A percentile compares a stretch with the other conserved stretches of the same genome.
Evolutionary conservation across 2,888 invertebrate genomes (phyloP).

Genomic region (Trichopria drosophilae): DNA sequence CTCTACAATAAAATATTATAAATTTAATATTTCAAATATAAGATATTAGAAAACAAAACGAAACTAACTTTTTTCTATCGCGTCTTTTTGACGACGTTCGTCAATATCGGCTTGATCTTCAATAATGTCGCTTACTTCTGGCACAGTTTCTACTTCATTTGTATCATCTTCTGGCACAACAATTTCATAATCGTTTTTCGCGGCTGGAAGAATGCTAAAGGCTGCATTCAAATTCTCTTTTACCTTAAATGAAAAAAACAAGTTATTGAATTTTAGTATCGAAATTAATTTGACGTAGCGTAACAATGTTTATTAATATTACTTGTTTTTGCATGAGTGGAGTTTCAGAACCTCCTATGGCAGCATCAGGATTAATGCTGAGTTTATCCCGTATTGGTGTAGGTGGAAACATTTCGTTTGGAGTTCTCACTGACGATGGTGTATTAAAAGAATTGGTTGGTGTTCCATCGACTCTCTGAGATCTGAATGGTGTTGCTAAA

Average conservation of each 20-base stretch:
- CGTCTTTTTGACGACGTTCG: slow-evolving; percentile 69
- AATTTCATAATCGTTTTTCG: slow-evolving; percentile 98
- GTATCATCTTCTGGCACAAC: slow-evolving; percentile 88
- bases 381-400: slow-evolving; percentile 89
- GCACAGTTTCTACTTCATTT: slow-evolving; percentile 58
- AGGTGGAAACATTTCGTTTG: slow-evolving; percentile 58
- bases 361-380: slow-evolving; percentile 91
- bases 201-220: slow-evolving; percentile 80
- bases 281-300: background rate
- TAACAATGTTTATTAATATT: background rate
- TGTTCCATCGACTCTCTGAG: slow-evolving; percentile 68
- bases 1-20: slow-evolving; percentile 51
- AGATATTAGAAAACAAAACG: slow-evolving; percentile 3
- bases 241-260: slow-evolving; percentile 50
- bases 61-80: slow-evolving; percentile 66
- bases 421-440: slow-evolving; percentile 65
- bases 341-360: slow-evolving; percentile 70
- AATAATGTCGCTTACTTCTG: slow-evolving; percentile 52
- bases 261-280: background rate
- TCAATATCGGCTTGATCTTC: slow-evolving; percentile 90
- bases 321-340: slow-evolving; percentile 72
- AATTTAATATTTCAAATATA: slow-evolving; percentile 7
- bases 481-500: slow-evolving; percentile 83
- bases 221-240: slow-evolving; percentile 78
- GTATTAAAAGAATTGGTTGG: slow-evolving; percentile 57